Base-by-base conservation (phyloP, 1,140 invertebrate genomes). In the Zaprionus inermis region DNA sequence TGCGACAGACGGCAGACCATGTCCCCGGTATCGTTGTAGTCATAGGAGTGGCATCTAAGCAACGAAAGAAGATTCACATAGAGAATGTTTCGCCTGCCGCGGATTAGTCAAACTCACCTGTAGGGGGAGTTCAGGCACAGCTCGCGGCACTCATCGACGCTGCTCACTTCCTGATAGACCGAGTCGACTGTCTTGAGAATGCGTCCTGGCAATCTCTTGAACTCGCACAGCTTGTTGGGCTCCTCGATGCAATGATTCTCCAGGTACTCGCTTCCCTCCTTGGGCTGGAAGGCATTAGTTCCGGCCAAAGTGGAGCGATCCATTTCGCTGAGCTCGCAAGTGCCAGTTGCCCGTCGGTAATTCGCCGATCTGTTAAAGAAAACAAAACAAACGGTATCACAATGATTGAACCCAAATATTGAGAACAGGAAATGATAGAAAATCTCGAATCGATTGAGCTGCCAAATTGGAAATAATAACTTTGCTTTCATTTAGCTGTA, bases 121-220 rank as follows among this genome's bases (percentile, higher is more conserved):
- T 95, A 96, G 7, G 97, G 96, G 9, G 97, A 97, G 83, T 96
- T 97, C 24, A 98, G 93, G 89, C 97, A 98, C 36, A 98, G 94
- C 76, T 98, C 96, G 55, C 97, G 95, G 92, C 96, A 97, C 93
- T 97, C 97, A 68, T 97, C 97, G 55, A 97, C 93, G 3, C 95
- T 97, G 70, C 95, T 95, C 1, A 98, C 96, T 81, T 98, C 97
- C 93, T 97, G 96, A 89, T 97, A 98, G 5, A 98, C 97, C 5
- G 97, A 97, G 83, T 98, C 97, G 3, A 98, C 97, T 0, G 98
- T 98, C 93, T 98, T 98, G 24, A 98, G 93, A 76, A 98, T 98
- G 63, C 96, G 94, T 0, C 97, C 97, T 24, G 94, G 95, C 77
- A 98, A 93, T 79, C 97, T 97, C 91, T 97, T 97, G 93, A 98